Evolutionary conservation across 2,888 invertebrate species (phyloP).

Genomic region (Metellina segmentata): DNA sequence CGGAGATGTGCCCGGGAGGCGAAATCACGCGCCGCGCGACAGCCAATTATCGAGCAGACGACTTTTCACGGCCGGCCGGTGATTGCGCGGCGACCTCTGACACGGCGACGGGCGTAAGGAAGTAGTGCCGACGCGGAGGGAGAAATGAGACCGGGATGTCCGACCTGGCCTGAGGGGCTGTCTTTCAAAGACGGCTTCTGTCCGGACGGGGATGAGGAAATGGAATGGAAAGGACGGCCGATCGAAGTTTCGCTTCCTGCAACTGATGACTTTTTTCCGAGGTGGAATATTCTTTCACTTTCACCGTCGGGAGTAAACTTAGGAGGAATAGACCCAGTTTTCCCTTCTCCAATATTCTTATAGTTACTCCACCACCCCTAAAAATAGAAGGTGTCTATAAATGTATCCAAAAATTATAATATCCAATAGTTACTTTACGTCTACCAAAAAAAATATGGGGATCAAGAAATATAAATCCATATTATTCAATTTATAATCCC

Average conservation of each 20-base stretch:
- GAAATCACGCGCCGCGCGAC: conserved; percentile 46
- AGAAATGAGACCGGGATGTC: conserved; percentile 26
- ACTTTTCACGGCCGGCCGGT: conserved; percentile 63
- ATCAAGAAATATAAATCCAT: no score
- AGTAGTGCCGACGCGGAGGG: background rate
- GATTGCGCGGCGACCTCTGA: conserved; percentile 61
- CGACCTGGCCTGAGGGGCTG: conserved; percentile 51
- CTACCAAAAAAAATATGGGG: no score
- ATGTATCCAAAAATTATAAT: no score
- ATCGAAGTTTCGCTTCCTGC: conserved; percentile 27
- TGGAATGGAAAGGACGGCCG: conserved; percentile 11
- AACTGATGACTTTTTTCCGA: conserved; percentile 17
- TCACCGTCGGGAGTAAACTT: no score
- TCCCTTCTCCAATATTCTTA: no score
- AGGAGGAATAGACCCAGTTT: no score
- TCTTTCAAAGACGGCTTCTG: conserved; percentile 50
- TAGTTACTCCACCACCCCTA: no score
- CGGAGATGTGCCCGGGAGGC: conserved; percentile 22
- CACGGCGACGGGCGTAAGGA: conserved; percentile 29
- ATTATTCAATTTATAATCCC: no score
- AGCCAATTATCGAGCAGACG: conserved; percentile 64
- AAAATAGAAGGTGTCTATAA: no score
- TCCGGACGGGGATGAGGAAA: conserved; percentile 11
- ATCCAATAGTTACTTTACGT: no score
- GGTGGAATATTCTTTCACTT: background rate